A percentile compares a stretch with the other conserved stretches of the same genome.
These are phyloP conservation scores for Petrocephalus microphthalmus DNA, from an alignment of 2,113 vertebrate species.

Conservation along the genomic window DNA sequence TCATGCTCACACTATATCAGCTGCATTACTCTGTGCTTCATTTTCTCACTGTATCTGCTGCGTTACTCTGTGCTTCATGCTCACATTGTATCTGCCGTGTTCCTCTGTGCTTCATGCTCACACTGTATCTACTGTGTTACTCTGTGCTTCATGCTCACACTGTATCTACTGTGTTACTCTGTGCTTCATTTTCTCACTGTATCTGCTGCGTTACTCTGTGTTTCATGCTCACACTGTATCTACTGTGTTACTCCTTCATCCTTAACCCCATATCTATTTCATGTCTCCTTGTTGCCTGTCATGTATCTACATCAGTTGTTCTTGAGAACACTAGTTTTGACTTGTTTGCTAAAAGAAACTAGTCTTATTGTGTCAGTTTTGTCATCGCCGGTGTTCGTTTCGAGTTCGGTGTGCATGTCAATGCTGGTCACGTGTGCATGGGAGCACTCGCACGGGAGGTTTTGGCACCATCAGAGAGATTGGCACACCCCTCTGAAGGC, in stretches of 20 bases:
- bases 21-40: background rate
- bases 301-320: background rate
- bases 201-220: background rate
- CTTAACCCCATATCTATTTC: too few relatives aligned
- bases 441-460: background rate
- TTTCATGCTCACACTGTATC: background rate
- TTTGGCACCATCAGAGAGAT: background rate
- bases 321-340: background rate
- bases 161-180: background rate
- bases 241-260: background rate
- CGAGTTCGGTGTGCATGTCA: background rate
- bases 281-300: background rate
- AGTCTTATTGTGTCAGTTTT: background rate
- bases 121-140: background rate
- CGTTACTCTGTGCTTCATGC: too few relatives aligned
- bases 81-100: background rate
- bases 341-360: background rate
- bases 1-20: background rate
- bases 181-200: too few relatives aligned
- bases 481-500: background rate
- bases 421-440: background rate
- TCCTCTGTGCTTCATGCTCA: background rate
- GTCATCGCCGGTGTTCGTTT: background rate
- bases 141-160: background rate
- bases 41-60: background rate